A percentile compares a stretch with the other conserved stretches of the same genome.
Evolutionary conservation across 2,888 invertebrate genomes (phyloP).

Genomic region (Lasioglossum malachurum): DNA sequence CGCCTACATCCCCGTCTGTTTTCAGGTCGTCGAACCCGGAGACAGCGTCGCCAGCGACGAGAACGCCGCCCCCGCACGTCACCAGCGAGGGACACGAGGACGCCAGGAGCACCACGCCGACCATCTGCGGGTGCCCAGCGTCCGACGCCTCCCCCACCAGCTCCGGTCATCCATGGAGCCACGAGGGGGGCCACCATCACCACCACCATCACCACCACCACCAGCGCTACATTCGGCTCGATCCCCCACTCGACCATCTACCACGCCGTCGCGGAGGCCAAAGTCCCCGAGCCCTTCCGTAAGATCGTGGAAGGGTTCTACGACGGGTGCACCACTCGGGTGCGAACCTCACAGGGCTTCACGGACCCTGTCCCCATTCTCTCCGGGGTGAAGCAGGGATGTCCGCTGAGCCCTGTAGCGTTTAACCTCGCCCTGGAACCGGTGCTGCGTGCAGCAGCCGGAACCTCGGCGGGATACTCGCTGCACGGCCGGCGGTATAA

Average conservation of each 20-base stretch:
- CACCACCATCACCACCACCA: no score
- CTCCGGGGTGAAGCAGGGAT: neutral
- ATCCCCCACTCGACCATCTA: conserved; percentile 77
- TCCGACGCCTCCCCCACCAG: no score
- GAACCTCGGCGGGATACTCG: neutral
- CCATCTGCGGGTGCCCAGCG: no score
- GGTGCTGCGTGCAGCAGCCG: neutral
- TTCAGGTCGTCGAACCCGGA: no score
- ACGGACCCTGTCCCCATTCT: neutral
- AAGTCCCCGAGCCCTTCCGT: conserved; percentile 24
- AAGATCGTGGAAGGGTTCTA: neutral
- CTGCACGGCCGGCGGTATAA: neutral
- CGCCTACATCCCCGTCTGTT: no score
- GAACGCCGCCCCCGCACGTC: no score
- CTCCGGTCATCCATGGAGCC: no score
- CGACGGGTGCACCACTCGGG: neutral
- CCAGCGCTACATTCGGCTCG: no score
- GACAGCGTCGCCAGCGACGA: no score
- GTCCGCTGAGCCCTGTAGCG: neutral
- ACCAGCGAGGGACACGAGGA: no score
- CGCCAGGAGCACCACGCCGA: no score
- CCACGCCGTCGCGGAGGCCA: conserved; percentile 53
- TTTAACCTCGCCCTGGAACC: neutral
- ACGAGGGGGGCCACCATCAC: no score
- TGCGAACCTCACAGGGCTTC: neutral